Conservation (phyloP, 2,113 vertebrate genomes). For the Caranx melampygus region DNA sequence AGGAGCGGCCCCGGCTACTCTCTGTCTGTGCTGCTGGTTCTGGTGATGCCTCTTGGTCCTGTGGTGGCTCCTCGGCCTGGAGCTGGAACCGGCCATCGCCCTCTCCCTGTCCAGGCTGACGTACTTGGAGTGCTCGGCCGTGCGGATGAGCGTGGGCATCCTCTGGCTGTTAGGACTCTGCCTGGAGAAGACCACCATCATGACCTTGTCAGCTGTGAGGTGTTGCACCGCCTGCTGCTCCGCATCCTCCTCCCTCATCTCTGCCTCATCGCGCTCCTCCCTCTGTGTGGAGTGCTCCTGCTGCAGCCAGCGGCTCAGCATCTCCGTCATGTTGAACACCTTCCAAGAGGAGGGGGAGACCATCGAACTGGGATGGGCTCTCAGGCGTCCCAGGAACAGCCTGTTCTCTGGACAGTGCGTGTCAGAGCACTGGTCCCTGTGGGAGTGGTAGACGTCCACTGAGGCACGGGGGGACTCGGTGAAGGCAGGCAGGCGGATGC, state of each 20-base stretch:
- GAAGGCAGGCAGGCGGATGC: conserved; percentile 77
- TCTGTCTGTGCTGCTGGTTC: conserved; percentile 65
- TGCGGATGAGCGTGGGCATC: conserved; percentile 84
- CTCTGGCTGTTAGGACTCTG: conserved; percentile 52
- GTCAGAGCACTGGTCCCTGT: conserved; percentile 39
- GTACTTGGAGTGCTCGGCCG: conserved; percentile 87
- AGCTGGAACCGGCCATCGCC: rapidly evolving
- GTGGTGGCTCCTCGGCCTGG: conserved; percentile 18
- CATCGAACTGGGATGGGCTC: conserved; percentile 49
- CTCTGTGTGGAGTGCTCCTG: conserved; percentile 13
- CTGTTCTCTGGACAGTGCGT: conserved; percentile 67
- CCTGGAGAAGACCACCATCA: conserved; percentile 89
- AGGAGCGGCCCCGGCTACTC: conserved; percentile 12
- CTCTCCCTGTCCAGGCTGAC: conserved; percentile 73
- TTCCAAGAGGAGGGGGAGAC: conserved; percentile 82
- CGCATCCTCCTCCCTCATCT: not conserved
- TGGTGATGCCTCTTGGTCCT: conserved; percentile 70
- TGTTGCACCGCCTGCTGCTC: conserved; percentile 51
- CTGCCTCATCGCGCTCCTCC: not conserved
- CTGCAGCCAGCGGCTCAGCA: conserved; percentile 85
- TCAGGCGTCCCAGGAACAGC: conserved; percentile 84
- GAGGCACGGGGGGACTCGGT: conserved; percentile 53
- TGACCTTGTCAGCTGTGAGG: conserved; percentile 69
- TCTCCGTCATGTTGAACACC: conserved; percentile 86
- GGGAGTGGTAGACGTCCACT: conserved; percentile 87